Evolutionary conservation across 2,113 vertebrate species (phyloP).

Genomic region (Pelmatolapia mariae): DNA sequence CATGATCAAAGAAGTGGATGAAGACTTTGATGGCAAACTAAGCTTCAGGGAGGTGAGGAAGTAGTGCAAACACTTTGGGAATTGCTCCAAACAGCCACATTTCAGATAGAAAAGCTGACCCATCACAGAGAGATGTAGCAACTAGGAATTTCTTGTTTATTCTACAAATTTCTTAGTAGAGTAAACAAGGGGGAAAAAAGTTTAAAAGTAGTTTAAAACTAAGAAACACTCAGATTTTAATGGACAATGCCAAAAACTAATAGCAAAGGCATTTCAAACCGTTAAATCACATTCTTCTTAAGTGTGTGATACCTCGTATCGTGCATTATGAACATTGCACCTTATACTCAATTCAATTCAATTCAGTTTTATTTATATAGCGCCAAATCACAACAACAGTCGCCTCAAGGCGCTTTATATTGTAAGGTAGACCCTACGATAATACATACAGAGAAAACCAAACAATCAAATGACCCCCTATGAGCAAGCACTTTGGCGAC

Average conservation of each 20-base stretch:
- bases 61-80: background rate
- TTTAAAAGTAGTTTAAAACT: background rate
- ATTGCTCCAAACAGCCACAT: background rate
- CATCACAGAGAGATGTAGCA: background rate
- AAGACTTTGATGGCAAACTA: conserved; percentile 92
- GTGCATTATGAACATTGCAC: background rate
- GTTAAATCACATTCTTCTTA: background rate
- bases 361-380: background rate
- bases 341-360: background rate
- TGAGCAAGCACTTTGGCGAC: no score
- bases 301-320: background rate
- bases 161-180: background rate
- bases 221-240: background rate
- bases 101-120: background rate
- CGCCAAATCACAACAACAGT: background rate
- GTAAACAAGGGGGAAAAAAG: rapidly evolving
- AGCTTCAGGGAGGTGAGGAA: conserved; percentile 91
- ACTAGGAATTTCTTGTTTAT: background rate
- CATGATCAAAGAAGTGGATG: conserved; percentile 98
- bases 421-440: background rate
- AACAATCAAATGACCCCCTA: background rate
- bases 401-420: background rate
- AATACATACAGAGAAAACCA: background rate
- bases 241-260: background rate
- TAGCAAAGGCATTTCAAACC: background rate